Evolutionary conservation across 2,888 invertebrate genomes (phyloP), one percentile per base, ranked within the genome.

Genomic region (Vannuccia rotundouncinata): DNA sequence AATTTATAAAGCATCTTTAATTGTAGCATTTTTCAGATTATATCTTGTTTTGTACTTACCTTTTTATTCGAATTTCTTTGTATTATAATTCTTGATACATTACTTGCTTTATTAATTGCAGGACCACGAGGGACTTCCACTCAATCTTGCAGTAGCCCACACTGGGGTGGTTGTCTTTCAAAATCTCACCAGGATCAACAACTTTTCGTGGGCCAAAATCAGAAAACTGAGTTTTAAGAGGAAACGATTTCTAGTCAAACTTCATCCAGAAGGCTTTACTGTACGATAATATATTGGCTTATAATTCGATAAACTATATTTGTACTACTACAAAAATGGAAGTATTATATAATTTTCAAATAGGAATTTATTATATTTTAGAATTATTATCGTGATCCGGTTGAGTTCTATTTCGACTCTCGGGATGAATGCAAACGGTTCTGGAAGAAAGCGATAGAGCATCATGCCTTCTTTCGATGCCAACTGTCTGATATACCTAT

Each of bases 151-250:
- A 10, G 96, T 97, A 22, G 95, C 96, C 5, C 97, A 99, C 89
- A 93, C 95, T 93, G 99, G 99, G 82, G 94, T 99, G 82, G 92
- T 95, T 79, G 97, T 99, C 83, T 99, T 95, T 90, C 98, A 99
- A 89, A 93, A 95, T 88, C 92, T 92, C 86, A 95, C 95, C 74
- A 95, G 96, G 89, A 98, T 98, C 85, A 98, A 96, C 90, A 98
- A 97, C 59, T 99, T 99, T 90, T 96, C 96, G 83, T 99, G 99
- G 99, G 97, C 97, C 82, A 98, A 98, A 91, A 95, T 99, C 84
- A 91, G 99, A 83, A 99, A 99, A 90, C 93, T 99, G 85, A 97
- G 96, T 82, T 99, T 99, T 89, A 99, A 99, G 89, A 91, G 98
- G 86, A 97, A 97, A 91, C 92, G 94, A 88, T 95, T 98, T 89